Base-by-base conservation (phyloP, 2,113 vertebrate species). In the Ageneiosus marmoratus region DNA sequence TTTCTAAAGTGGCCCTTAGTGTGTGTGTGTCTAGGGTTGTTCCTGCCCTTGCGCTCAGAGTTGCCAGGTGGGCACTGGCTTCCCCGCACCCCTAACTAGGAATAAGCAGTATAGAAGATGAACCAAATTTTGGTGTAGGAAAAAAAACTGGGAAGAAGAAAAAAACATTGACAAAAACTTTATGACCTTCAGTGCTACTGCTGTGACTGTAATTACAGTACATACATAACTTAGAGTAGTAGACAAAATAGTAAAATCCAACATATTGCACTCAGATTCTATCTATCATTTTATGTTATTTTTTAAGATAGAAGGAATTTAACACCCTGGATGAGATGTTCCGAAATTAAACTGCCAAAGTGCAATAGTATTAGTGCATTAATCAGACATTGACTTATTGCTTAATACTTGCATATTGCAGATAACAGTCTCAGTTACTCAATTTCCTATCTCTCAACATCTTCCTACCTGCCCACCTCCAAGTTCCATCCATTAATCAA, bases 401-500 rank as follows among this genome's bases (percentile, higher is more conserved):
- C 55, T 60, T 46, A 44, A 78, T 44, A 46, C 37, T 27, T 15
- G 5, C 73, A 55, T 76, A 55, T 24, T 34, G 50, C 50, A 55
- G 27, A 76, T 34, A 50, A 63, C 15, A n/a, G 29, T 58, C 74
- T 56, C 74, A 83, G 65, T 6, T 2, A 77, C 77, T 32, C 41
- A 20, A 74, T 79, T 53, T 88, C 86, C 81, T 10, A 27, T 27
- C 34, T 80, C 85, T 79, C 88, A 84, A 83, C 88, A 86, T 86
- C 88, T 89, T 84, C 67, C 79, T 84, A 88, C 90, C 90, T 86
- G 81, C 86, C 85, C 69, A 77, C 84, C 85, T 90, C 88, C 84
- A 83, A 77, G 84, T 87, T 83, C 55, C 82, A 20, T 69, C 87
- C 89, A 93, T 92, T 89, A 91, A 89, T 92, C 91, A 89, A 37